Percentiles rank a stretch among this genome's conserved stretches.
These are phyloP conservation scores for Dione juno DNA, from an alignment of 2,888 invertebrate genomes.

Conservation along the genomic window DNA sequence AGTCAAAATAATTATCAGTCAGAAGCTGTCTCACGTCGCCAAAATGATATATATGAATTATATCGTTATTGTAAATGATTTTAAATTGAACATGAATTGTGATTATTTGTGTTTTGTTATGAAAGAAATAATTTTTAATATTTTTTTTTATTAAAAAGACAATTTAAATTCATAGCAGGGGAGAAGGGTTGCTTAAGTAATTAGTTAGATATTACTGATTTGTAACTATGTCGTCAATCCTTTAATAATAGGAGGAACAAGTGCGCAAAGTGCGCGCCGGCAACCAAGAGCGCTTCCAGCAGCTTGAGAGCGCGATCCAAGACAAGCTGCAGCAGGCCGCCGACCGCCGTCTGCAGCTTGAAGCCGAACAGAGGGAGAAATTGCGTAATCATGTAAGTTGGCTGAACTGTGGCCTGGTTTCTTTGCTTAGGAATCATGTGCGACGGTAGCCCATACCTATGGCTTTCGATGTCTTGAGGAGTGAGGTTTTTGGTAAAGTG, in stretches of 20 bases:
- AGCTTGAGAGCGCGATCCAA: constrained; percentile 87
- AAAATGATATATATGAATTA: too few relatives aligned
- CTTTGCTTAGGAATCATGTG: background rate
- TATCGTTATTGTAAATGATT: too few relatives aligned
- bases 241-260: constrained; percentile 86
- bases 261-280: constrained; percentile 87
- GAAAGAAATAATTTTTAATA: too few relatives aligned
- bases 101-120: background rate
- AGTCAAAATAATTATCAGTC: too few relatives aligned
- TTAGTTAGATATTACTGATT: too few relatives aligned
- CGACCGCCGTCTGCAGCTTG: constrained; percentile 88
- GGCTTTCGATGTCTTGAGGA: too few relatives aligned
- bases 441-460: too few relatives aligned
- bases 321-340: constrained; percentile 81
- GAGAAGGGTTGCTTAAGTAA: background rate
- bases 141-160: too few relatives aligned
- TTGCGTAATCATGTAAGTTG: constrained; percentile 89
- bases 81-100: background rate
- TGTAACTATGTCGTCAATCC: too few relatives aligned
- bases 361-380: constrained; percentile 90
- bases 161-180: background rate
- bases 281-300: constrained; percentile 86
- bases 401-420: constrained; percentile 16
- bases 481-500: too few relatives aligned
- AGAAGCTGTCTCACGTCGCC: too few relatives aligned